Evolutionary conservation across 2,797 vertebrate species (phyloP), one percentile per base, ranked within the genome.

Genomic region (Danio jaintianensis): DNA sequence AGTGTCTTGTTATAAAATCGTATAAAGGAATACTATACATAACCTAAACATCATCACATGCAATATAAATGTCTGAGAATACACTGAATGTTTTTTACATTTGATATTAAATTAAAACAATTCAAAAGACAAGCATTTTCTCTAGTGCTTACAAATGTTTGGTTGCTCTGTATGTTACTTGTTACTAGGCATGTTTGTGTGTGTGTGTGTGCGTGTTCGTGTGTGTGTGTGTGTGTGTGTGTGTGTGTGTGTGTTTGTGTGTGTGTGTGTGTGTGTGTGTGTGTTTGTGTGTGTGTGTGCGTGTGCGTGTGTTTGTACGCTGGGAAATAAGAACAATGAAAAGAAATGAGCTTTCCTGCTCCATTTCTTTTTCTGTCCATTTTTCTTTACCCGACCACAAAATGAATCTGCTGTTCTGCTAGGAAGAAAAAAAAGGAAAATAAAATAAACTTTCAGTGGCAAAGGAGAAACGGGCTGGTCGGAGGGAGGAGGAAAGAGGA

Each of bases 391-490:
- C 56, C 61, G 48, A 67, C 74, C 55, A 16, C 50, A 53, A 64
- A 77, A 79, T 75, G 69, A 83, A 80, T 70, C 40, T 56, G 38
- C 70, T 48, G 71, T 61, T 67, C 59, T 53, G 67, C n/a, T 53
- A 38, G 15, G 45, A 29, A 29, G 29, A 29, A 79, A 83, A 79
- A 83, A 61, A 43, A 71, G 22, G 22, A 56, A 69, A 78, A 36
- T 2, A 22, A 63, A 79, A 52, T 53, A 4, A 63, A 72, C 10
- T 53, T 50, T n/a, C 58, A 70, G 15, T 13, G 67, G 53, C 15
- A 62, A 52, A 66, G 20, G 55, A 75, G 76, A 75, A 80, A 18
- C 42, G 38, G 76, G 43, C 45, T 75, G 50, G 36, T 64, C 43
- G 63, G 58, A 56, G 12, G 75, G 52, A 62, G 47, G 66, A 18